Base-by-base conservation (phyloP, 2,113 vertebrate genomes). In the Pluvianellus socialis region DNA sequence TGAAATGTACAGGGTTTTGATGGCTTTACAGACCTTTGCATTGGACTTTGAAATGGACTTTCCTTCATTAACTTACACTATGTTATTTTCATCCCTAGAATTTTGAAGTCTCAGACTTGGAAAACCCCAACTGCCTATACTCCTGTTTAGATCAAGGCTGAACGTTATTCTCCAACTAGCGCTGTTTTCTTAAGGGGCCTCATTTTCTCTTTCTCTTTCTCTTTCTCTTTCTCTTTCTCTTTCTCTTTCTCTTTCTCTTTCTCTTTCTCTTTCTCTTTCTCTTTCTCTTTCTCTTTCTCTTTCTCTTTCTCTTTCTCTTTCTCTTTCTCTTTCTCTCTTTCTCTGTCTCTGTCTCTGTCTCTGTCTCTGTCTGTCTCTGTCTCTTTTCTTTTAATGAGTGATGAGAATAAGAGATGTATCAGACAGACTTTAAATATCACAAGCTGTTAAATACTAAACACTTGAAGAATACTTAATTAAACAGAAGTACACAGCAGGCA, bases 381-480 rank as follows among this genome's bases (percentile, higher is more conserved):
- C n/a, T 3, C 6, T 52, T 77, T 52, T 45, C 28, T 55, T 89
- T 86, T 79, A 68, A 52, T 40, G 21, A 82, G 26, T 81, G 56
- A 71, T 94, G 27, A 91, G 10, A 32, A 44, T 81, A 72, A 71
- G 61, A 96, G 56, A 79, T 65, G 35, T 53, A 92, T 92, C 79
- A 87, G 70, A 79, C 67, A 79, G 44, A 86, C 53, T 82, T 94
- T 91, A 72, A 95, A 72, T 90, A 95, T 89, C 79, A 38, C 70
- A 96, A 86, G 44, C 55, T 85, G 70, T 89, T 96, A 89, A 94
- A 96, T 92, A 70, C 83, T 68, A 58, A 96, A 88, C 88, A 93
- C 59, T 83, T 75, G 45, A 91, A 79, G 35, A 94, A 93, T 90
- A 86, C 27, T 90, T 97, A 96, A 96, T 96, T 96, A 96, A 93